Evolutionary conservation across 2,888 invertebrate genomes (phyloP).

Genomic region (Kryphioiulus occultus): DNA sequence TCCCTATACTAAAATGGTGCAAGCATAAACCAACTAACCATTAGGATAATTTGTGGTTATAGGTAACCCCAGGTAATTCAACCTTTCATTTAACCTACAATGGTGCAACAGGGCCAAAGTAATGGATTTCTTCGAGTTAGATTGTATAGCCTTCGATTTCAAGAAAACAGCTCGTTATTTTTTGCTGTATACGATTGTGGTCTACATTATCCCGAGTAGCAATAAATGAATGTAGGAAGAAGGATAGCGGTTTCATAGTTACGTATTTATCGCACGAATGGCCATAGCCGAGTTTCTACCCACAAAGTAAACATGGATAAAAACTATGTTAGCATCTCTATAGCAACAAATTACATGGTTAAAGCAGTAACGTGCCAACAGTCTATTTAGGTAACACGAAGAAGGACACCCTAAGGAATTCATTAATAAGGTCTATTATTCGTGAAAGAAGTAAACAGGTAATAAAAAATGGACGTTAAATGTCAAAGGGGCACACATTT

Average conservation of each 20-base stretch:
- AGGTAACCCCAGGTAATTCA: too few species aligned
- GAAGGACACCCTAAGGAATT: background rate
- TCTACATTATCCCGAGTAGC: background rate
- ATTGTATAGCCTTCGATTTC: background rate
- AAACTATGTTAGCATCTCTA: background rate
- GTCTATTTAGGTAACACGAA: background rate
- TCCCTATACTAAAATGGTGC: too few species aligned
- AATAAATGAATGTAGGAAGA: background rate
- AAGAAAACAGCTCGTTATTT: background rate
- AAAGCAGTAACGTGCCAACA: background rate
- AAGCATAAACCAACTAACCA: too few species aligned
- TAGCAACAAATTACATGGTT: background rate
- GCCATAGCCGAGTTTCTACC: background rate
- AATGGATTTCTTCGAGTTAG: too few species aligned
- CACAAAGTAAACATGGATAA: background rate
- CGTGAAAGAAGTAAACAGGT: constrained; percentile 9
- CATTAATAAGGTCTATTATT: background rate
- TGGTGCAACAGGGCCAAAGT: too few species aligned
- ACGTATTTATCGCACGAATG: background rate
- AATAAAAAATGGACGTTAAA: background rate
- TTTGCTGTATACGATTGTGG: background rate
- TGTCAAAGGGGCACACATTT: background rate
- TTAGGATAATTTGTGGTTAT: too few species aligned
- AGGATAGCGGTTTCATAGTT: background rate
- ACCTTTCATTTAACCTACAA: too few species aligned